Conservation (phyloP, 2,888 invertebrate species). For the Petrolisthes cinctipes region DNA sequence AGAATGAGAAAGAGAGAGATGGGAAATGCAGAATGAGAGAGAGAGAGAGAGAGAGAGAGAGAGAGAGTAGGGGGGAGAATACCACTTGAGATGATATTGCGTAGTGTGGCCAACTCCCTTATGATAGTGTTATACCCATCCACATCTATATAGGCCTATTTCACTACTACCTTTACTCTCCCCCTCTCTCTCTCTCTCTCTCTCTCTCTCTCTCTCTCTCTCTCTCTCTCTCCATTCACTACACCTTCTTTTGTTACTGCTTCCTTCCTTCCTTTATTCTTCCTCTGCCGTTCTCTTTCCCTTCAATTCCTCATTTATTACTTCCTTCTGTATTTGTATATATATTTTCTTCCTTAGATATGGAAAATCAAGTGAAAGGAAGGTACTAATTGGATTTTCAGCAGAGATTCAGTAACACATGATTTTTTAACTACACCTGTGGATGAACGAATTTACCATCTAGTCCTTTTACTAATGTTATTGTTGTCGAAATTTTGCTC, state of each 20-base stretch:
- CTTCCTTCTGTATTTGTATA: not conserved
- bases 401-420: too few relatives aligned
- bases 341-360: too few relatives aligned
- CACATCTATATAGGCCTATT: not conserved
- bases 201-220: not conserved
- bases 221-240: not conserved
- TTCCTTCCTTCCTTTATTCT: not conserved
- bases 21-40: not conserved
- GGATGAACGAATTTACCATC: too few relatives aligned
- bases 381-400: not conserved
- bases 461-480: too few relatives aligned
- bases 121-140: too few relatives aligned
- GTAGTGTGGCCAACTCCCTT: too few relatives aligned
- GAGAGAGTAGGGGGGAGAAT: not conserved
- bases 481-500: too few relatives aligned
- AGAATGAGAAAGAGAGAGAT: not conserved
- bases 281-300: not conserved
- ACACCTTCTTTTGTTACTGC: not conserved
- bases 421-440: too few relatives aligned
- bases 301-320: not conserved
- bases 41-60: conserved; percentile 1
- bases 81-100: too few relatives aligned
- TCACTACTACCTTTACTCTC: not conserved
- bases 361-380: not conserved
- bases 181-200: not conserved